phyloP scores from a whole-genome alignment of 2,888 invertebrate species.

The Eurois occulta region DNA sequence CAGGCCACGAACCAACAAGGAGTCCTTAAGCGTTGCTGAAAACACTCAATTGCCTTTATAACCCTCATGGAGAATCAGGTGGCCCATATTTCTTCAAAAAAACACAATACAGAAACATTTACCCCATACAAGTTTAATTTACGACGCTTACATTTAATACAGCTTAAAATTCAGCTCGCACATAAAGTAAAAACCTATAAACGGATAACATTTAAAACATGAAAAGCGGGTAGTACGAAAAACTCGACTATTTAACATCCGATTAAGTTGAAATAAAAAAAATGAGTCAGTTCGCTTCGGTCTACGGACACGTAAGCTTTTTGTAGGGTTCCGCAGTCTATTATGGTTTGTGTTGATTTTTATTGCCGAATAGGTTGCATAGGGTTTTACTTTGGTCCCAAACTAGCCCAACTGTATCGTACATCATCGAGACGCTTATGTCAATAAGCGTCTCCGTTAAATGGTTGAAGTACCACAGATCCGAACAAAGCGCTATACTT shows the following conservation, averaged over 20 bases:
- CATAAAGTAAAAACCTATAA: slow-evolving; percentile 43
- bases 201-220: slow-evolving; percentile 58
- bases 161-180: slow-evolving; percentile 36
- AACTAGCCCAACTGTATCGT: neutral
- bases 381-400: neutral
- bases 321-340: slow-evolving; percentile 36
- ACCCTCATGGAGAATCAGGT: neutral
- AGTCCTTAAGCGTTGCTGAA: neutral
- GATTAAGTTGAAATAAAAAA: slow-evolving; percentile 67
- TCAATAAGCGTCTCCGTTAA: too few species aligned
- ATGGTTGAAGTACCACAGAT: too few species aligned
- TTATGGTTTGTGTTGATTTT: neutral
- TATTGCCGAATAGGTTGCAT: neutral
- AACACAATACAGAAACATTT: too few species aligned
- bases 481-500: too few species aligned
- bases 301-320: slow-evolving; percentile 41
- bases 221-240: slow-evolving; percentile 43
- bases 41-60: neutral
- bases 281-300: slow-evolving; percentile 30
- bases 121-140: neutral
- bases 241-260: slow-evolving; percentile 66
- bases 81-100: neutral
- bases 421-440: too few species aligned
- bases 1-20: too few species aligned
- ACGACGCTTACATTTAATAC: slow-evolving; percentile 2